Evolutionary conservation across 2,113 vertebrate genomes (phyloP).

Genomic region (Lutjanus erythropterus): DNA sequence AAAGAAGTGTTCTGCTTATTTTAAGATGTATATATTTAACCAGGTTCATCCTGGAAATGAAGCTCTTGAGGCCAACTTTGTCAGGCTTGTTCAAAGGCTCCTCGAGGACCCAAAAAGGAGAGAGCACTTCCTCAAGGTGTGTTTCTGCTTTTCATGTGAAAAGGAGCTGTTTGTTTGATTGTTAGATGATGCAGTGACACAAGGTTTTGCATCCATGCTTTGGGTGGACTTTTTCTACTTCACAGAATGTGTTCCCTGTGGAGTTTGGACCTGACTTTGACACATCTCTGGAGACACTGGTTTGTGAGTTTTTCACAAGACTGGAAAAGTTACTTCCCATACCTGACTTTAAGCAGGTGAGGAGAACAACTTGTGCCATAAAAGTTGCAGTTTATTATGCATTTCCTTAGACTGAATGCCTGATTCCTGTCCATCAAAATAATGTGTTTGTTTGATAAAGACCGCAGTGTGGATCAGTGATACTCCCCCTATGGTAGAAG

Average conservation of each 20-base stretch:
- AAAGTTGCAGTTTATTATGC: not conserved
- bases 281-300: constrained; percentile 81
- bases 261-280: constrained; percentile 86
- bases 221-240: not conserved
- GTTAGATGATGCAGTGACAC: not conserved
- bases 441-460: constrained; percentile 50
- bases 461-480: constrained; percentile 71
- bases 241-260: constrained; percentile 80
- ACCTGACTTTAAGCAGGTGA: constrained; percentile 80
- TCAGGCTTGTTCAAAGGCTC: constrained; percentile 67
- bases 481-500: constrained; percentile 61
- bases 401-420: not conserved
- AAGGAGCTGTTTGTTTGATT: not conserved
- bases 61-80: constrained; percentile 67
- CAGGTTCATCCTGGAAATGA: constrained; percentile 63
- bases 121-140: constrained; percentile 72
- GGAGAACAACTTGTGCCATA: not conserved
- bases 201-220: not conserved
- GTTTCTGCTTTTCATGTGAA: not conserved
- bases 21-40: constrained; percentile 4
- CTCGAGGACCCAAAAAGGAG: constrained; percentile 70
- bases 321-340: constrained; percentile 80
- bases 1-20: not conserved
- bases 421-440: constrained; percentile 5
- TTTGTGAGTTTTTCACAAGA: constrained; percentile 84